phyloP scores from a whole-genome alignment of 2,888 invertebrate species.

The Neoitamus cyanurus region DNA sequence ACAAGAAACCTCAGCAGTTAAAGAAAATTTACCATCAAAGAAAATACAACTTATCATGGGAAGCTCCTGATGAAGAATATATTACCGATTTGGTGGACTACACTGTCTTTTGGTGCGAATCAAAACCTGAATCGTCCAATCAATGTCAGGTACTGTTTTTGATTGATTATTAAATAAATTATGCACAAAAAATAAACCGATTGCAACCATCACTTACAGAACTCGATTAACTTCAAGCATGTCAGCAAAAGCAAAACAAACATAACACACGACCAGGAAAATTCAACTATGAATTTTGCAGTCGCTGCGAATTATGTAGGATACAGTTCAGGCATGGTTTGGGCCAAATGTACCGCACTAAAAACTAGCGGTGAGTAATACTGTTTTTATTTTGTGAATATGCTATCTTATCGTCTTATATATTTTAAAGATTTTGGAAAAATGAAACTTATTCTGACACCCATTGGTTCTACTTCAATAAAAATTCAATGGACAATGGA shows the following conservation, averaged over 20 bases:
- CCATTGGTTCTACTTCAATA: slow-evolving; percentile 69
- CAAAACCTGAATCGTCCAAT: slow-evolving; percentile 69
- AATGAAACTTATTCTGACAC: slow-evolving; percentile 70
- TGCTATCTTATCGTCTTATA: not conserved
- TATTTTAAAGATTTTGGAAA: slow-evolving; percentile 66
- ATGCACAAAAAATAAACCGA: not conserved
- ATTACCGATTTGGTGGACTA: slow-evolving; percentile 75
- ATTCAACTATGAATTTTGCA: slow-evolving; percentile 75
- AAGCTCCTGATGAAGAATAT: slow-evolving; percentile 67
- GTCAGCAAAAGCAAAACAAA: slow-evolving; percentile 62
- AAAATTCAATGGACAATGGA: slow-evolving; percentile 75
- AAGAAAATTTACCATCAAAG: slow-evolving; percentile 80
- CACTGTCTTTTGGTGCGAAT: slow-evolving; percentile 84
- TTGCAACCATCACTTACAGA: slow-evolving; percentile 63
- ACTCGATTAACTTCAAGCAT: slow-evolving; percentile 72
- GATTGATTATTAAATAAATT: not conserved
- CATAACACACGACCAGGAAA: slow-evolving; percentile 67
- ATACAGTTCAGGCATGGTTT: slow-evolving; percentile 85
- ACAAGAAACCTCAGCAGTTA: slow-evolving; percentile 69
- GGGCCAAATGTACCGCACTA: slow-evolving; percentile 75
- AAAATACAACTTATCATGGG: slow-evolving; percentile 81
- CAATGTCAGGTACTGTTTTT: slow-evolving; percentile 68
- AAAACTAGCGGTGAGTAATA: slow-evolving; percentile 52
- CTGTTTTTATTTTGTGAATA: not conserved
- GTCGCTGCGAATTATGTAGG: slow-evolving; percentile 79